Conservation (phyloP, 2,113 vertebrate species). For the Malurus melanocephalus region DNA sequence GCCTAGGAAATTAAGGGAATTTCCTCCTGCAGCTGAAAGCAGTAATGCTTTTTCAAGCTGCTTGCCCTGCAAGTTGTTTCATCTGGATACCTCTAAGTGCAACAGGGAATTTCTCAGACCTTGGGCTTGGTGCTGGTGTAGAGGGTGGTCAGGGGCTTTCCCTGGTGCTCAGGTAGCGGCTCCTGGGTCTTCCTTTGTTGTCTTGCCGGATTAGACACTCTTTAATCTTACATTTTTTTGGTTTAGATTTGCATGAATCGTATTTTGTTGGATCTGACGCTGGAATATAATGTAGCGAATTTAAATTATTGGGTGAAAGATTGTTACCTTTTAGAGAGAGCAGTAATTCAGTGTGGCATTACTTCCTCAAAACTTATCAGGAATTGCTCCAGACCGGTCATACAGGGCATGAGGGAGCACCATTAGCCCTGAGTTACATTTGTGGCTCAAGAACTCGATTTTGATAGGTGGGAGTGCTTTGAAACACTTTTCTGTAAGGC, state of each 20-base stretch:
- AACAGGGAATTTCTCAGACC: neutral
- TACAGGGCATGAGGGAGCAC: neutral
- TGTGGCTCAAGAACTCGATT: neutral
- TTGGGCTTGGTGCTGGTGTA: neutral
- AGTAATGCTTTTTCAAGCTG: neutral
- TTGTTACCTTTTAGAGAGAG: neutral
- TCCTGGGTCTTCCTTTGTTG: neutral
- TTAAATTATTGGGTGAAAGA: neutral
- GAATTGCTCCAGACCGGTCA: neutral
- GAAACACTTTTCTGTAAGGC: fast-evolving
- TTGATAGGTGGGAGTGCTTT: neutral
- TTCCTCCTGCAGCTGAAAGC: neutral
- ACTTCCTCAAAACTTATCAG: conserved; percentile 6
- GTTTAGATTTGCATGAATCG: neutral
- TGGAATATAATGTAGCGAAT: neutral
- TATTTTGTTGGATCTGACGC: neutral
- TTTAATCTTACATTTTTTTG: neutral
- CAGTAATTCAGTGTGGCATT: neutral
- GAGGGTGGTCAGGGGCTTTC: neutral
- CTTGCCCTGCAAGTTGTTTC: neutral
- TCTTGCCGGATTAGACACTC: neutral
- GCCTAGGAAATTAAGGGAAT: neutral
- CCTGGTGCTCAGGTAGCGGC: neutral
- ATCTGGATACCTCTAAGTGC: neutral
- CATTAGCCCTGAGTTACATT: neutral